Evolutionary conservation across 2,113 vertebrate genomes (phyloP).

Genomic region (Poecilia latipinna): DNA sequence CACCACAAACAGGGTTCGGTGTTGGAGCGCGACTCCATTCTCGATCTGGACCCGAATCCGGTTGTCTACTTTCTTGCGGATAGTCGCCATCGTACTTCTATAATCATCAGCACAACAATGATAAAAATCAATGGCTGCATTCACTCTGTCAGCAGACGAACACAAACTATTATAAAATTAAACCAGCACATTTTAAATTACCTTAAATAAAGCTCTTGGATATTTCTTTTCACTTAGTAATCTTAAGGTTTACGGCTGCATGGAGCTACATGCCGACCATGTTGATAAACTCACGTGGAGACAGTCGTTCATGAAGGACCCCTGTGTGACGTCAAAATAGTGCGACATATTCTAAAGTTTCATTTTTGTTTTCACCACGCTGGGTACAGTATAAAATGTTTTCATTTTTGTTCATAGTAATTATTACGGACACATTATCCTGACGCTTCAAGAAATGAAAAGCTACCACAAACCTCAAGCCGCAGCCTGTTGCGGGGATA

Average conservation of each 20-base stretch:
- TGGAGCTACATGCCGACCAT: slow-evolving; percentile 22
- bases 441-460: neutral
- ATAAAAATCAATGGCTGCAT: neutral
- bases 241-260: neutral
- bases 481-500: neutral
- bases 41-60: slow-evolving; percentile 96
- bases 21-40: slow-evolving; percentile 89
- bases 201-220: slow-evolving; percentile 8
- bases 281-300: slow-evolving; percentile 75
- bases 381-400: neutral
- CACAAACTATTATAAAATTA: neutral
- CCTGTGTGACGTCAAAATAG: slow-evolving; percentile 46
- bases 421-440: no score
- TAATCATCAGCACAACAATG: neutral
- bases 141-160: neutral
- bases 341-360: slow-evolving; percentile 49
- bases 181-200: neutral
- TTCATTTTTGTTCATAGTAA: no score
- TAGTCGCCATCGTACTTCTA: slow-evolving; percentile 78
- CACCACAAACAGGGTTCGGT: slow-evolving; percentile 90
- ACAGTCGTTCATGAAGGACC: slow-evolving; percentile 63
- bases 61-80: slow-evolving; percentile 96
- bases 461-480: neutral
- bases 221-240: neutral
- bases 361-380: neutral